Evolutionary conservation across 1,140 invertebrate genomes (phyloP).

Genomic region (Triops longicaudatus): DNA sequence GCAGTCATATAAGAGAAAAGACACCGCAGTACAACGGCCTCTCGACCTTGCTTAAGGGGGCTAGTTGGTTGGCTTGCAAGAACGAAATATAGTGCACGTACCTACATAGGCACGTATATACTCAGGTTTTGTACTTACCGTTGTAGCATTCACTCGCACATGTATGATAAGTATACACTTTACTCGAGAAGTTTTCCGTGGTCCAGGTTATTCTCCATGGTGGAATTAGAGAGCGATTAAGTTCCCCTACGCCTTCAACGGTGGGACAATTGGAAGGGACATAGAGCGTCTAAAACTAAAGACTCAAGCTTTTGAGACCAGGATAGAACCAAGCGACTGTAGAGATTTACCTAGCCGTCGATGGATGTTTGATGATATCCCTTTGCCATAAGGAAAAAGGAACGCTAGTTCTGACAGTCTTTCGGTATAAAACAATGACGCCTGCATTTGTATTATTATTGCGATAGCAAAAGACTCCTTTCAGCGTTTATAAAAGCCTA

Average conservation of each 20-base stretch:
- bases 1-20: background rate
- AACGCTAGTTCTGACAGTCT: background rate
- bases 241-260: background rate
- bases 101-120: background rate
- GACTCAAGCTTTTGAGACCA: background rate
- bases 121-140: background rate
- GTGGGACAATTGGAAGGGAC: background rate
- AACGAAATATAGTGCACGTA: background rate
- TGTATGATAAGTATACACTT: background rate
- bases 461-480: background rate
- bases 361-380: conserved; percentile 3
- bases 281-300: background rate
- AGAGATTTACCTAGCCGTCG: background rate
- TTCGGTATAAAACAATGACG: background rate
- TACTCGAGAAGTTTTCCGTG: background rate
- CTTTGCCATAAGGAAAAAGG: background rate
- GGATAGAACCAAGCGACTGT: background rate
- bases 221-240: background rate
- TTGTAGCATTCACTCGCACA: background rate
- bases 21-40: background rate
- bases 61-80: background rate
- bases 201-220: background rate
- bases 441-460: background rate
- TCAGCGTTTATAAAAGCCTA: background rate
- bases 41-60: background rate